A percentile compares a stretch with the other conserved stretches of the same genome.
These are phyloP conservation scores for Leucania comma DNA, from an alignment of 2,888 invertebrate species.

Conservation along the genomic window DNA sequence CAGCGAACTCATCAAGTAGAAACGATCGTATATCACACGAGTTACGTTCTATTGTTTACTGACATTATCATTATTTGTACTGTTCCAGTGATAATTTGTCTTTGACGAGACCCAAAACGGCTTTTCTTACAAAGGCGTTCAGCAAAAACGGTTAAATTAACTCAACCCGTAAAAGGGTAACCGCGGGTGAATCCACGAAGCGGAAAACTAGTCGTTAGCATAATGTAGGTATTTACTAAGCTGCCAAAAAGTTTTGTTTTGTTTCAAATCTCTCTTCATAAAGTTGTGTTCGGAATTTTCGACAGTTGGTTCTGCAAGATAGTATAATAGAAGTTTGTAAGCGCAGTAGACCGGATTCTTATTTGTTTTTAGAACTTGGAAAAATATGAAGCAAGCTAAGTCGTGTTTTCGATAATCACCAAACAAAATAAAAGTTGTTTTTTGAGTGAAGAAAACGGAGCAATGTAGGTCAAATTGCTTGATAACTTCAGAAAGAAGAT, in stretches of 20 bases:
- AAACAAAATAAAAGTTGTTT: background rate
- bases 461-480: background rate
- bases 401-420: background rate
- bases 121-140: conserved; percentile 35
- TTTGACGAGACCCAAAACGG: conserved; percentile 31
- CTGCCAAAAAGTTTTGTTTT: conserved; percentile 47
- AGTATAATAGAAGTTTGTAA: background rate
- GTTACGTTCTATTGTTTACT: conserved; percentile 11
- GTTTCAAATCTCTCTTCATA: conserved; percentile 43
- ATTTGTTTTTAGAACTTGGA: background rate
- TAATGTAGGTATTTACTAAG: conserved; percentile 41
- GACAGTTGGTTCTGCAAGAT: conserved; percentile 31
- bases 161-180: conserved; percentile 61
- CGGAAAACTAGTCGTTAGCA: conserved; percentile 63
- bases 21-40: conserved; percentile 23
- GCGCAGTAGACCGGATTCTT: background rate
- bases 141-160: conserved; percentile 56
- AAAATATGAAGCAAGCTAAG: background rate
- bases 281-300: conserved; percentile 20
- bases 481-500: background rate
- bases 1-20: conserved; percentile 26
- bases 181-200: conserved; percentile 46
- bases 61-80: conserved; percentile 32
- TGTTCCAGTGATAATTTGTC: conserved; percentile 39
- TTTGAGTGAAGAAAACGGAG: background rate